Evolutionary conservation across 2,888 invertebrate genomes (phyloP).

Genomic region (Netelia fuscicornis): DNA sequence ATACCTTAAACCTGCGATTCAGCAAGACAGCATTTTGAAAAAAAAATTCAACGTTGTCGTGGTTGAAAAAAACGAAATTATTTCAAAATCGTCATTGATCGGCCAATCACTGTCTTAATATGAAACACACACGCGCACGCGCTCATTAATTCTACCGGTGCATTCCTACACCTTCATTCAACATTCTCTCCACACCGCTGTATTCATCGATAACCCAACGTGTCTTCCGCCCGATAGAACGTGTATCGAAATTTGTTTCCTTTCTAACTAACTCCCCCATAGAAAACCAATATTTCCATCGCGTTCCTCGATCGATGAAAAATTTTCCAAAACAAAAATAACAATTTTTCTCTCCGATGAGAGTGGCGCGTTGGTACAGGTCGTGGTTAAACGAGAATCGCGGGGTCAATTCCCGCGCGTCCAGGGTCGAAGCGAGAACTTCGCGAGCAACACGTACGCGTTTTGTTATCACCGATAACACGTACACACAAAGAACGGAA

Average conservation of each 20-base stretch:
- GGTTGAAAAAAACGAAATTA: no score
- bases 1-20: constrained; percentile 10
- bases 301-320: background rate
- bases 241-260: background rate
- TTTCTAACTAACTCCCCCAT: background rate
- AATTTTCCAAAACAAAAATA: background rate
- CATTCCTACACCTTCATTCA: background rate
- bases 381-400: constrained; percentile 29
- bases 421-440: constrained; percentile 11
- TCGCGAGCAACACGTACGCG: constrained; percentile 48
- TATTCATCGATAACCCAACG: constrained; percentile 1
- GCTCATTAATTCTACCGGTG: constrained; percentile 31
- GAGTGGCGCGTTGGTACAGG: constrained; percentile 24
- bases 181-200: background rate
- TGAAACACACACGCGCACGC: background rate
- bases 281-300: background rate
- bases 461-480: constrained; percentile 6
- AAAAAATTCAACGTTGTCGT: no score
- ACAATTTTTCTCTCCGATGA: background rate
- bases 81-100: background rate
- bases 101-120: background rate
- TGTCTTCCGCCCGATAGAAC: constrained; percentile 31
- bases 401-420: constrained; percentile 51
- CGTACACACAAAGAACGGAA: background rate
- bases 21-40: background rate